Base-by-base conservation (phyloP, 37 sponge, comb jelly and placozoan species). In the Crambe crambe region DNA sequence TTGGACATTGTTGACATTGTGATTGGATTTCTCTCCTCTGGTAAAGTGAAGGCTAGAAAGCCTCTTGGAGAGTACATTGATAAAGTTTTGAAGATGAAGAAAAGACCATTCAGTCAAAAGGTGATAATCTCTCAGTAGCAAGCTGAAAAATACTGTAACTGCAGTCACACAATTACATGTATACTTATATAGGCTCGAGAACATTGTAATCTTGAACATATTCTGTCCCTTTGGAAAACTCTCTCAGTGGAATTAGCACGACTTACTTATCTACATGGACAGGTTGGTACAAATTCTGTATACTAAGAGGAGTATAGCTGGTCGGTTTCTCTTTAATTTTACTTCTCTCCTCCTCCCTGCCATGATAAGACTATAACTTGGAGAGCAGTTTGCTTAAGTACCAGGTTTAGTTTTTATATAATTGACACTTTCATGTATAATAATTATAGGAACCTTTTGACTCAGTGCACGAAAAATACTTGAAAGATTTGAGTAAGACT, bases 151-250 rank as follows among this genome's bases (percentile, higher is more conserved):
- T n/a, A n/a, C n/a, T n/a, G n/a, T n/a, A n/a, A n/a, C n/a, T 27
- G 6, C 25, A 20, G 6, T 8, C 25, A 6, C 12, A 8, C 6
- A 62, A 23, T 20, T 18, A 20, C 15, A 37, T 15, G 26, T 47
- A n/a, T 17, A 12, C 6, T 70, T 39, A 2, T 41, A 1, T n/a
- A 80, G 87, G 81, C 70, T 59, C 29, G 30, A 63, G 71, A 73
- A 73, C 27, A 77, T 30, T 88, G 80, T 43, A 68, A 31, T 2
- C 56, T 89, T 34, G 38, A 44, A 15, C 80, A 89, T 75, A 67
- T 89, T 20, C 35, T 89, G 10, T 83, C 90, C 29, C 80, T 89
- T 6, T 89, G 90, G 90, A 75, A 89, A 38, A 80, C 81, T 4
- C 27, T 89, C 23, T 70, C 90, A 25, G 70, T 89, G 17, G 85